These are phyloP conservation scores for Dolichoris vasculosae DNA, from an alignment of 1,140 invertebrate species.

Conservation along the genomic window DNA sequence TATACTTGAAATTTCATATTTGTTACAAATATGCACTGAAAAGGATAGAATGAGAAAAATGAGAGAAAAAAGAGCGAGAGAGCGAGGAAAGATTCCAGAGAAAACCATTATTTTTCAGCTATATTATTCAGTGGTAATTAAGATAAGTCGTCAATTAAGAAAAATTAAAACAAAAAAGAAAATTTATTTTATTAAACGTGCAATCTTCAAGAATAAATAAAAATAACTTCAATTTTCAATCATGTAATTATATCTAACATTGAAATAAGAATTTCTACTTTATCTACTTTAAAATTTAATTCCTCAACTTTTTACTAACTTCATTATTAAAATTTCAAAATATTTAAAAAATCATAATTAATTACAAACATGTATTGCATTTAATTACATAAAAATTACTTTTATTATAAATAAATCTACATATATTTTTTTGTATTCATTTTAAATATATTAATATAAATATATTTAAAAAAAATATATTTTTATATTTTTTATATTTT, in stretches of 20 bases:
- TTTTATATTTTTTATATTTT: too few relatives aligned
- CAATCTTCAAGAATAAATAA: background rate
- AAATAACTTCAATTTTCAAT: conserved; percentile 21
- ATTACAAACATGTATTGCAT: background rate
- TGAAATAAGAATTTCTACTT: too few relatives aligned
- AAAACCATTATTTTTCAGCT: background rate
- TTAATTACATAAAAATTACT: background rate
- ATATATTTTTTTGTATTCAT: background rate
- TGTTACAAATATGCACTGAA: too few relatives aligned
- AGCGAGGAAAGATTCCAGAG: too few relatives aligned
- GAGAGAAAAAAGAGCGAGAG: conserved; percentile 1
- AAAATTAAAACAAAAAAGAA: conserved; percentile 25
- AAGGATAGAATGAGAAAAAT: too few relatives aligned
- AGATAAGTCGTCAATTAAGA: background rate
- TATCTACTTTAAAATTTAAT: too few relatives aligned
- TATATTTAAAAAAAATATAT: too few relatives aligned
- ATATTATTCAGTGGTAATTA: conserved; percentile 13
- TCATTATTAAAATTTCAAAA: background rate
- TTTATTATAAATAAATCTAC: background rate
- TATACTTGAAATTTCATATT: too few relatives aligned
- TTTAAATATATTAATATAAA: background rate
- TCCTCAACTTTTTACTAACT: background rate
- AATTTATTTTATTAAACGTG: conserved; percentile 1
- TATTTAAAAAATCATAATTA: background rate
- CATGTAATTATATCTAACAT: background rate